phyloP scores from a whole-genome alignment of 1,140 invertebrate species.

The Musca vetustissima region DNA sequence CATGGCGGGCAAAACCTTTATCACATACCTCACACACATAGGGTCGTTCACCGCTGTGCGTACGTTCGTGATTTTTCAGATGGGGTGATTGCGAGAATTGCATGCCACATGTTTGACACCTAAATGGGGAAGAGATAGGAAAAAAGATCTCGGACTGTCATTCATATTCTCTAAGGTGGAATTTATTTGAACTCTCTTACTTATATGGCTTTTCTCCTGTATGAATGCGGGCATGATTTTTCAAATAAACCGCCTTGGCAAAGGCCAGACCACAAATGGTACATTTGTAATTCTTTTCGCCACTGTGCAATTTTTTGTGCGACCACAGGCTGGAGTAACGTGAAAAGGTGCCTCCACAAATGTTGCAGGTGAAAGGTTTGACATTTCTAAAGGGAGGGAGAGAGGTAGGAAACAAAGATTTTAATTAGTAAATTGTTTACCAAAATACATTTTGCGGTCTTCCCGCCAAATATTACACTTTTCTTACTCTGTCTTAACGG shows the following conservation, averaged over 20 bases:
- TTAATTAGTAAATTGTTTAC: constrained; percentile 7
- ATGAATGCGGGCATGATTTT: constrained; percentile 87
- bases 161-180: neutral
- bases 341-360: constrained; percentile 80
- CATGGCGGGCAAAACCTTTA: constrained; percentile 84
- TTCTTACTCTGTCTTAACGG: constrained; percentile 49
- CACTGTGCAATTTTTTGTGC: constrained; percentile 80
- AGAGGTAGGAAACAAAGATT: constrained; percentile 13
- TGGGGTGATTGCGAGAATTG: constrained; percentile 87
- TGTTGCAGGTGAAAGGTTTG: constrained; percentile 84
- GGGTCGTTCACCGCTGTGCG: constrained; percentile 87
- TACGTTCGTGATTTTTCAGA: constrained; percentile 89
- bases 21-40: constrained; percentile 91
- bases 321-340: constrained; percentile 84
- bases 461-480: too few species aligned
- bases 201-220: constrained; percentile 83
- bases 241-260: constrained; percentile 86
- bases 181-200: too few species aligned
- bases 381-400: constrained; percentile 39
- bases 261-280: constrained; percentile 91
- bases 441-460: constrained; percentile 1
- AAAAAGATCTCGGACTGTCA: neutral
- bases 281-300: constrained; percentile 89
- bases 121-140: constrained; percentile 32
- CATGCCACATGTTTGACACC: constrained; percentile 83